A percentile compares a stretch with the other conserved stretches of the same genome.
Evolutionary conservation across 1,140 invertebrate species (phyloP).

Genomic region (Drosophila albomicans): DNA sequence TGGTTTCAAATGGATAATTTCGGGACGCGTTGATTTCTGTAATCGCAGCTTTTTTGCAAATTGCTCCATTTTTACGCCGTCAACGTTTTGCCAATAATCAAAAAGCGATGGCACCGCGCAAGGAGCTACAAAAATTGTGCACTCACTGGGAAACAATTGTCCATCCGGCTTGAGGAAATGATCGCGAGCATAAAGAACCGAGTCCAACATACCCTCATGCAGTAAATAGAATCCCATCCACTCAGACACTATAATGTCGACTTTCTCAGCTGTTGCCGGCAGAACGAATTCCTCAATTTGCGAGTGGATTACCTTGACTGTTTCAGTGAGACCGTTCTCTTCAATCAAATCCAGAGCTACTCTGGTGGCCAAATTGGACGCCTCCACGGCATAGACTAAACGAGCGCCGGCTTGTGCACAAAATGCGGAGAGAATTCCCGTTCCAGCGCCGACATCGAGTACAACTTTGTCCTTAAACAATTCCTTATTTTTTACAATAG

Average conservation of each 20-base stretch:
- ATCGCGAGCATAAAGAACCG: conserved; percentile 95
- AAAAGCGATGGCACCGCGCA: conserved; percentile 89
- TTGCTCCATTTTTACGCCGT: conserved; percentile 86
- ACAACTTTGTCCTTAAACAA: conserved; percentile 91
- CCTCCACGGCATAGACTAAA: conserved; percentile 97
- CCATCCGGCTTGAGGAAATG: conserved; percentile 94
- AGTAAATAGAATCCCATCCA: conserved; percentile 99
- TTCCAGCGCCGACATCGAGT: conserved; percentile 98
- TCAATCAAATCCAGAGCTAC: conserved; percentile 94
- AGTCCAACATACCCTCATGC: conserved; percentile 99
- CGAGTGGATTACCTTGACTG: conserved; percentile 87
- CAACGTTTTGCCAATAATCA: conserved; percentile 87
- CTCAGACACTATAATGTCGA: conserved; percentile 98
- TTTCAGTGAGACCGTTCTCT: conserved; percentile 87
- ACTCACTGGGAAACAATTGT: conserved; percentile 88
- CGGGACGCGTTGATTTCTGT: conserved; percentile 86
- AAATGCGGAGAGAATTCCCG: conserved; percentile 98
- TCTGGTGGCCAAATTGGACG: conserved; percentile 94
- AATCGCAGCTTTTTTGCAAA: conserved; percentile 86
- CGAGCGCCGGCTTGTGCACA: conserved; percentile 96
- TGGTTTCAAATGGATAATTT: conserved; percentile 85
- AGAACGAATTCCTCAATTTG: conserved; percentile 90
- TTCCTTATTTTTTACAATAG: conserved; percentile 90
- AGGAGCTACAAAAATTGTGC: conserved; percentile 88
- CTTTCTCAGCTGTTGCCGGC: conserved; percentile 92